Evolutionary conservation across 2,888 invertebrate species (phyloP).

Genomic region (Eremobia ochroleuca): DNA sequence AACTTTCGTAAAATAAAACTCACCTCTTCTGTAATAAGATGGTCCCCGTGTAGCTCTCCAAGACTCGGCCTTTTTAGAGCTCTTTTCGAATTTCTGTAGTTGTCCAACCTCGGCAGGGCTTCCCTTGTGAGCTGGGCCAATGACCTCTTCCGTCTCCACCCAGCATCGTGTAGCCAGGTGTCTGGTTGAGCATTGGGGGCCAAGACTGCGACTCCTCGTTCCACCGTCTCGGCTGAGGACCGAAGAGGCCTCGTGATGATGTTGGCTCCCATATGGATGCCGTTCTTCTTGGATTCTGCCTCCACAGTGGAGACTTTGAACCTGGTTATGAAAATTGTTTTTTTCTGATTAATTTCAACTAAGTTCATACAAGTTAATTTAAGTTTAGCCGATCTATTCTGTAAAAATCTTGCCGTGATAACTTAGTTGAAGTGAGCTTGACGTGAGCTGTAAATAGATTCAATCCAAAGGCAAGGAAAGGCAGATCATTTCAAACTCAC

Average conservation of each 20-base stretch:
- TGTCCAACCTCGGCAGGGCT: slow-evolving; percentile 95
- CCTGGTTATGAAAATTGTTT: slow-evolving; percentile 67
- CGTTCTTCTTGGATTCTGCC: slow-evolving; percentile 85
- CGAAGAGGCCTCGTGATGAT: slow-evolving; percentile 86
- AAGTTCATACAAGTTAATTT: too few relatives aligned
- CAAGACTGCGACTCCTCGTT: slow-evolving; percentile 72
- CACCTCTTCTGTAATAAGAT: slow-evolving; percentile 87
- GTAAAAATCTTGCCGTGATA: too few relatives aligned
- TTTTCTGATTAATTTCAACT: too few relatives aligned
- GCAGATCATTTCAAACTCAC: too few relatives aligned
- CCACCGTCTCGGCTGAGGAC: slow-evolving; percentile 80
- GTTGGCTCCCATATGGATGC: slow-evolving; percentile 87
- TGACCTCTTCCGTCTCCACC: slow-evolving; percentile 90
- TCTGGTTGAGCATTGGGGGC: slow-evolving; percentile 77
- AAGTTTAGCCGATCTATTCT: too few relatives aligned
- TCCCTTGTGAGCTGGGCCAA: slow-evolving; percentile 94
- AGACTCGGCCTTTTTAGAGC: slow-evolving; percentile 95
- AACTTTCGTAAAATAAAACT: slow-evolving; percentile 34
- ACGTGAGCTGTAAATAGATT: too few relatives aligned
- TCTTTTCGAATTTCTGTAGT: slow-evolving; percentile 95
- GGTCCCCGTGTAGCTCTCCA: slow-evolving; percentile 95
- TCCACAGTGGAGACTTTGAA: slow-evolving; percentile 86
- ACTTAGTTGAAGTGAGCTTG: too few relatives aligned
- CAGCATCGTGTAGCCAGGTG: slow-evolving; percentile 88
- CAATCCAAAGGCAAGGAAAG: too few relatives aligned